phyloP scores from a whole-genome alignment of 2,888 invertebrate genomes.

The Ditylenchus weischeri region DNA sequence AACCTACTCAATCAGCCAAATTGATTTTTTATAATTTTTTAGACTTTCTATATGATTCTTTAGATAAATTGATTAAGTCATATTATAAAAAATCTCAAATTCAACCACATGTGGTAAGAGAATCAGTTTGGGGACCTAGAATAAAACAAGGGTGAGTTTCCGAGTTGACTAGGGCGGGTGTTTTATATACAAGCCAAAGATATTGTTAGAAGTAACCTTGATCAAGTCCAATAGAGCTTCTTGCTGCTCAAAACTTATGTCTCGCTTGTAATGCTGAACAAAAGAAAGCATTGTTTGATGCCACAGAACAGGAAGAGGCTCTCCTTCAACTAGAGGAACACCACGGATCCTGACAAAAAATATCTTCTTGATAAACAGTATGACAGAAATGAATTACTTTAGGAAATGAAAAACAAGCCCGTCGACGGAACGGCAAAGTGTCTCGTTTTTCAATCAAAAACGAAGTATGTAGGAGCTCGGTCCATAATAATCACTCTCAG shows the following conservation, averaged over 20 bases:
- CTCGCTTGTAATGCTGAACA: slow-evolving; percentile 88
- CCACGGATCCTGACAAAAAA: slow-evolving; percentile 17
- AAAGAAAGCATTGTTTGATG: slow-evolving; percentile 90
- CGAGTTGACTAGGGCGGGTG: no score
- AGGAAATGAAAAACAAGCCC: slow-evolving; percentile 89
- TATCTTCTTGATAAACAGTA: no score
- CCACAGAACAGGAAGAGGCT: slow-evolving; percentile 90
- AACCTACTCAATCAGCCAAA: no score
- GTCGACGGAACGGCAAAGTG: slow-evolving; percentile 90
- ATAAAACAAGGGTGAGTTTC: no score
- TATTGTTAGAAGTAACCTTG: slow-evolving; percentile 61
- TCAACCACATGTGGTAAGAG: no score
- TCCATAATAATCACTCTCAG: slow-evolving; percentile 94
- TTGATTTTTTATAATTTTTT: no score
- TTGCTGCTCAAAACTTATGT: slow-evolving; percentile 86
- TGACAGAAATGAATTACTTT: slow-evolving; percentile 65
- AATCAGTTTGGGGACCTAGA: no score
- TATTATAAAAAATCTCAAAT: no score
- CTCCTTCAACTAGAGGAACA: slow-evolving; percentile 65
- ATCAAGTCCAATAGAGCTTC: slow-evolving; percentile 78
- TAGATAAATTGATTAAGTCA: no score
- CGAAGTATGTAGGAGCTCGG: slow-evolving; percentile 90
- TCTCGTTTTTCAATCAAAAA: slow-evolving; percentile 93
- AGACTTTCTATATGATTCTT: no score
- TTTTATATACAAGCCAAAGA: no score